phyloP scores from a whole-genome alignment of 2,113 vertebrate genomes.

The Asarcornis scutulata region DNA sequence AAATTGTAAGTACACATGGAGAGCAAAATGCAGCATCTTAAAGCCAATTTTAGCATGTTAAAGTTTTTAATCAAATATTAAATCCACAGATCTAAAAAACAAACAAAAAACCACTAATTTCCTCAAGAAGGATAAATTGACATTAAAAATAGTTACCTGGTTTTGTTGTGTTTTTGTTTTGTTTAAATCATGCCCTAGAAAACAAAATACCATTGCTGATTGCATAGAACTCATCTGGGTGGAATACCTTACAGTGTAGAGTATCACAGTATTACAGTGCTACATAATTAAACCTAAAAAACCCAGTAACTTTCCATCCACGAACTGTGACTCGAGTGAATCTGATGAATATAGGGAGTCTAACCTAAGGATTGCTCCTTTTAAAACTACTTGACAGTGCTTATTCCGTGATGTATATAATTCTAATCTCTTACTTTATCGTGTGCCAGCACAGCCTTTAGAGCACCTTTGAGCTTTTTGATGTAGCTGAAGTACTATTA shows the following conservation, averaged over 20 bases:
- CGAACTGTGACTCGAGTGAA: not conserved
- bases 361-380: not conserved
- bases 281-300: not conserved
- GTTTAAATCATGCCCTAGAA: not conserved
- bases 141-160: not conserved
- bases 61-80: not conserved
- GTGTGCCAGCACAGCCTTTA: not conserved
- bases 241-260: not conserved
- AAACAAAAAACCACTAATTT: not conserved
- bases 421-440: not conserved
- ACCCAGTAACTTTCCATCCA: not conserved
- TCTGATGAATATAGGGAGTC: not conserved
- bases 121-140: not conserved
- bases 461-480: not conserved
- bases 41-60: not conserved
- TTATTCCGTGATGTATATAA: not conserved
- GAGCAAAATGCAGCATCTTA: not conserved
- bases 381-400: not conserved
- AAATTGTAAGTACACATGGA: not conserved
- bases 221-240: not conserved
- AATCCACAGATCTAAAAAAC: not conserved
- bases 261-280: rapidly evolving
- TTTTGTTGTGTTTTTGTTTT: not conserved
- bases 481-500: not conserved
- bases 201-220: not conserved